Evolutionary conservation across 92 coral and sea anemone genomes (phyloP), one percentile per base, ranked within the genome.

Genomic region (Umimayanthus kanabou): DNA sequence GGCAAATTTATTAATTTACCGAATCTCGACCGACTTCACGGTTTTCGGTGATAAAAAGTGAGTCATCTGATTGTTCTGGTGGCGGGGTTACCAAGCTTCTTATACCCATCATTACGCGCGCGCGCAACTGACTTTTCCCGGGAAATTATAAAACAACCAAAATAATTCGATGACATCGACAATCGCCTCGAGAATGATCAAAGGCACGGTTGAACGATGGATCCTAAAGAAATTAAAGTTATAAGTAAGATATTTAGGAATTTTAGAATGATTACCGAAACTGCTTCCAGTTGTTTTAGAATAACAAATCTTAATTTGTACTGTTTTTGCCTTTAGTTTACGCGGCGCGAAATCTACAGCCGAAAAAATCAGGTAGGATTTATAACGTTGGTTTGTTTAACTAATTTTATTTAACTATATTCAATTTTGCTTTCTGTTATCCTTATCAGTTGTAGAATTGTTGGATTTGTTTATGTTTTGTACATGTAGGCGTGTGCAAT

Each of bases 341-440:
- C 71, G 92, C 95, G 13, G 99, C 98, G 9, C 78, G 98, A 74
- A 95, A 97, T 92, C 82, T 97, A 73, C 98, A 93, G 79, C 92
- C 98, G 2, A 97, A 92, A 82, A 90, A 76, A 65, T 87, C 88
- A 75, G 93, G 93, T 53, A n/a, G 8, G 58, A 22, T 57, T 65
- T 53, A 14, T 26, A 10, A 73, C 45, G 11, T 67, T 23, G 29
- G 33, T 10, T 50, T 33, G 4, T 16, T 3, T 64, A 18, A 33
- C 13, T 40, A 53, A 3, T 0, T 16, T 39, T 28, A n/a, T n/a
- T 47, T 20, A 22, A 39, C 30, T n/a, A 66, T 14, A 37, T 20
- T 53, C 18, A 43, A n/a, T 53, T 43, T 42, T 80, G 2, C 25
- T 50, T 16, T 82, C 23, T 33, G 22, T 76, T 75, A n/a, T 61